These are phyloP conservation scores for Bimastos eiseni DNA, from an alignment of 2,888 invertebrate species.

Conservation along the genomic window DNA sequence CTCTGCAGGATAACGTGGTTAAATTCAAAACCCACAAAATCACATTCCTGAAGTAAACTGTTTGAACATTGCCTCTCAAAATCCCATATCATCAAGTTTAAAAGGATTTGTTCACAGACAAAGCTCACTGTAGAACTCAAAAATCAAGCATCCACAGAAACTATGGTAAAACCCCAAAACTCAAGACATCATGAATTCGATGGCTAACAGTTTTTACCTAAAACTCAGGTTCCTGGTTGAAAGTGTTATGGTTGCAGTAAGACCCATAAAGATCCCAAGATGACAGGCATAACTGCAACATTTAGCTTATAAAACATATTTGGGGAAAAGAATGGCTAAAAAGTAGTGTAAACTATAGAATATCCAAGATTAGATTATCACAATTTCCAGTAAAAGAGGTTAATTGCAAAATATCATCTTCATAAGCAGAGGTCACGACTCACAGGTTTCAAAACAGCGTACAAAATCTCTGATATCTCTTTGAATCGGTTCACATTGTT, in stretches of 20 bases:
- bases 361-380: background rate
- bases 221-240: too few species aligned
- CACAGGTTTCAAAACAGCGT: slow-evolving; percentile 70
- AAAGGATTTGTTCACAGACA: background rate
- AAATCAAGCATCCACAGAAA: background rate
- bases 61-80: too few species aligned
- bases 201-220: too few species aligned
- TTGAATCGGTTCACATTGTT: slow-evolving; percentile 76
- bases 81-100: background rate
- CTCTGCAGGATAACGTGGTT: background rate
- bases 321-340: background rate
- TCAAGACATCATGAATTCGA: background rate
- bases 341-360: background rate
- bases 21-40: background rate
- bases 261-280: background rate
- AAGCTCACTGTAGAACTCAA: background rate
- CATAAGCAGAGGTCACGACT: background rate
- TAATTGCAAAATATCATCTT: background rate
- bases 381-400: background rate
- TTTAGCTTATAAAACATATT: background rate
- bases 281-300: background rate
- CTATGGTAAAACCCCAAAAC: too few species aligned
- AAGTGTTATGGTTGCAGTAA: too few species aligned
- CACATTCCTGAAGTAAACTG: too few species aligned
- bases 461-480: slow-evolving; percentile 76